A percentile compares a stretch with the other conserved stretches of the same genome.
phyloP scores from a whole-genome alignment of 2,797 vertebrate genomes.

The Mormyrus hasselquistii region DNA sequence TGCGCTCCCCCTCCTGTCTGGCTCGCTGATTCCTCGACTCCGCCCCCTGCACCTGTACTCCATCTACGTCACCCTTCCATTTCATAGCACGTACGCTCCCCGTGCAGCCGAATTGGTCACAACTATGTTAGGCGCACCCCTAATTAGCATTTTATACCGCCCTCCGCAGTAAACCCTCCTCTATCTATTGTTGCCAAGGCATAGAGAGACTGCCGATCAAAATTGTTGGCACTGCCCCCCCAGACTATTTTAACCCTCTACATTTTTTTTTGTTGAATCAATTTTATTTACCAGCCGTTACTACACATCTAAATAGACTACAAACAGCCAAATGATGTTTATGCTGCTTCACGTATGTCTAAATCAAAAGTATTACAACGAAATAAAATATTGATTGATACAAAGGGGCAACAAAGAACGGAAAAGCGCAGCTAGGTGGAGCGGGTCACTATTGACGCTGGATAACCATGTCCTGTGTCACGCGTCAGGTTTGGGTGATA shows the following conservation, averaged over 20 bases:
- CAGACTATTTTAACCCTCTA: neutral
- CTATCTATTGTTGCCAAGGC: conserved; percentile 53
- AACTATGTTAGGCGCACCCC: conserved; percentile 34
- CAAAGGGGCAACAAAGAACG: neutral
- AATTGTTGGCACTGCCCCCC: conserved; percentile 18
- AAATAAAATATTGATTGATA: neutral
- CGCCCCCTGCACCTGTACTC: conserved; percentile 51
- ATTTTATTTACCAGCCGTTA: conserved; percentile 8
- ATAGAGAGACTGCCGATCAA: conserved; percentile 50
- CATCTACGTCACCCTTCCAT: conserved; percentile 34
- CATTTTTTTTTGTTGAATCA: neutral
- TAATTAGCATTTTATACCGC: conserved; percentile 12
- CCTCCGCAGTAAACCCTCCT: conserved; percentile 36
- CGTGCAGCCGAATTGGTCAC: conserved; percentile 44
- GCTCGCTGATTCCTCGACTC: conserved; percentile 28
- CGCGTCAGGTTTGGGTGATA: neutral
- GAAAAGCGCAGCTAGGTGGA: neutral
- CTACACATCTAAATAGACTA: neutral
- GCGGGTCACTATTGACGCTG: neutral
- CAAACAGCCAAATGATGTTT: neutral
- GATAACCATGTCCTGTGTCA: neutral
- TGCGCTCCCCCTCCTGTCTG: conserved; percentile 29
- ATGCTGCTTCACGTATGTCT: neutral
- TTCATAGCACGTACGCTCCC: conserved; percentile 20
- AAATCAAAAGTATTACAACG: neutral